A percentile compares a stretch with the other conserved stretches of the same genome.
Conservation (phyloP, 1,140 invertebrate species). For the Liolophura sinensis region DNA sequence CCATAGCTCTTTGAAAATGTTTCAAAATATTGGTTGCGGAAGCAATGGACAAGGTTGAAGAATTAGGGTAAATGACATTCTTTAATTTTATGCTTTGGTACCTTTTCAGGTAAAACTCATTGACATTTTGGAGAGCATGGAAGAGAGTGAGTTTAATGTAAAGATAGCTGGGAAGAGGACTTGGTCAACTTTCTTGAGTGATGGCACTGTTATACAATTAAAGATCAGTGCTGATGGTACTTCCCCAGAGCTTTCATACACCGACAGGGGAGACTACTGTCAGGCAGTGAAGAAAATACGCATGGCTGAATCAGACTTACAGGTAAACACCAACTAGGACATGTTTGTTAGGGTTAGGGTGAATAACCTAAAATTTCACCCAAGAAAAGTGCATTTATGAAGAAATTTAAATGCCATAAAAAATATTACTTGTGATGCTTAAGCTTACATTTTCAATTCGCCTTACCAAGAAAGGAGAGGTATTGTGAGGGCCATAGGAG, state of each 20-base stretch:
- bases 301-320: slow-evolving; percentile 51
- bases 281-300: slow-evolving; percentile 42
- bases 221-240: slow-evolving; percentile 41
- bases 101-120: slow-evolving; percentile 45
- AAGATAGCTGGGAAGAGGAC: slow-evolving; percentile 31
- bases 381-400: no score
- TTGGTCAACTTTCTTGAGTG: slow-evolving; percentile 52
- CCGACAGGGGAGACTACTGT: slow-evolving; percentile 49
- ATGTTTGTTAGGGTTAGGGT: neutral
- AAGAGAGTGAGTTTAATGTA: slow-evolving; percentile 35
- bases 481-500: no score
- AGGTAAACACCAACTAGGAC: slow-evolving; percentile 31
- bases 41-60: no score
- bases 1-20: no score
- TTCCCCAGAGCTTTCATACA: slow-evolving; percentile 40
- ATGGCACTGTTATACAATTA: slow-evolving; percentile 43
- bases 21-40: no score
- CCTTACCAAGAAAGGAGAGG: no score
- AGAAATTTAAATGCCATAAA: no score
- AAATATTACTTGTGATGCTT: no score
- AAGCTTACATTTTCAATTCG: no score
- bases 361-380: no score
- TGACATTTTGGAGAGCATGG: slow-evolving; percentile 48
- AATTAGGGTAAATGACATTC: neutral
- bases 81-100: slow-evolving; percentile 1